Base-by-base conservation (phyloP, 2,113 vertebrate species). In the Equus quagga region DNA sequence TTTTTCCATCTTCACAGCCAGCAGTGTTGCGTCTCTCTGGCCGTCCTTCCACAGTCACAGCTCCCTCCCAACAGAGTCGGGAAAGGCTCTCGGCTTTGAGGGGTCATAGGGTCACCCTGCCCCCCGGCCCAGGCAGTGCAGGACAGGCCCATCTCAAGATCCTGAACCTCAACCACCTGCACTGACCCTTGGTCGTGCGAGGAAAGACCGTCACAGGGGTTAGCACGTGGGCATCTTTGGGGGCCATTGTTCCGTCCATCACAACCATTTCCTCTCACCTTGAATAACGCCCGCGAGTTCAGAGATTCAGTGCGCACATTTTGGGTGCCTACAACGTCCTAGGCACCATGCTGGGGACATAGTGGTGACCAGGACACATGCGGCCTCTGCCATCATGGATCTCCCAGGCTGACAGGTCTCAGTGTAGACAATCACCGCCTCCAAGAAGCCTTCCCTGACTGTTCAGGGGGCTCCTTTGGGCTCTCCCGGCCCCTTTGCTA, bases 361-460 rank as follows among this genome's bases (percentile, higher is more conserved):
- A 9, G 49, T 1, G 60, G 17, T 6, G 67, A 80, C 18, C 21
- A 54, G 54, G 44, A 56, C 56, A 94, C 21, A 88, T 2, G 4
- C 2, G 28, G 46, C 24, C 33, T 58, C 90, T 84, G 44, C 65
- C 2, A 3, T 44, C n/a, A 3, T 13, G 31, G 8, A 31, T 18
- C 56, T 82, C 41, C 36, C 64, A 51, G n/a, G 19, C 21, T 28
- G n/a, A 36, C 24, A 23, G 9, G 3, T n/a, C 51, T 76, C 26
- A 13, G 17, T 24, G 24, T 6, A 60, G 70, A 85, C 0, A 28
- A 24, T 65, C 31, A 31, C 36, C 0, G 0, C 73, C 92, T 94
- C 96, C 84, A 60, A 70, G 94, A 83, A 96, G 56, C n/a, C 72
- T 56, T 83, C 58, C 58, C n/a, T 72, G 60, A 89, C 13, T 28